A percentile compares a stretch with the other conserved stretches of the same genome.
Evolutionary conservation across 2,113 vertebrate genomes (phyloP).

Genomic region (Andinoacara biseriatus): DNA sequence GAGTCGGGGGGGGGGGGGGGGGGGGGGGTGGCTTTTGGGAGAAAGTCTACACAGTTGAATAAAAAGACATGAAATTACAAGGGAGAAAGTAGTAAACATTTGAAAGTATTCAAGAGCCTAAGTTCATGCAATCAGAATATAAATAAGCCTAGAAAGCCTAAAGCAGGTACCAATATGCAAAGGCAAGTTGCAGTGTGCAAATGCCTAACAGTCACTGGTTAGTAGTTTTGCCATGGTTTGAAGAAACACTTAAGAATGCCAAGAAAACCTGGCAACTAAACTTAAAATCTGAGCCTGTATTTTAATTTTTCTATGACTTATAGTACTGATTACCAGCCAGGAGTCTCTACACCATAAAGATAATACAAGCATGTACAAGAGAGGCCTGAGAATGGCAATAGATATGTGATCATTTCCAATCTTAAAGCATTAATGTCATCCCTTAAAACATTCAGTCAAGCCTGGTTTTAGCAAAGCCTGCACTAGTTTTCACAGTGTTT

Average conservation of each 20-base stretch:
- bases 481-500: conserved; percentile 76
- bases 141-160: conserved; percentile 68
- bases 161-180: conserved; percentile 69
- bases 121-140: conserved; percentile 69
- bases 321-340: conserved; percentile 55
- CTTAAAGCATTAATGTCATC: conserved; percentile 37
- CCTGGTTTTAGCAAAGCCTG: conserved; percentile 48
- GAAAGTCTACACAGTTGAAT: conserved; percentile 71
- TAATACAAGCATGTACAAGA: conserved; percentile 55
- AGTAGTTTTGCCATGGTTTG: conserved; percentile 61
- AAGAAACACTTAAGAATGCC: conserved; percentile 40
- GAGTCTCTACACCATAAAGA: conserved; percentile 13
- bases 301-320: conserved; percentile 58
- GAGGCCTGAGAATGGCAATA: conserved; percentile 45
- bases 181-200: conserved; percentile 63
- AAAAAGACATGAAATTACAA: conserved; percentile 72
- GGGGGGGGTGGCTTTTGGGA: conserved; percentile 4
- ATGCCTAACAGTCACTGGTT: conserved; percentile 70
- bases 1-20: no score
- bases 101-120: conserved; percentile 54
- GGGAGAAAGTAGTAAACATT: conserved; percentile 25
- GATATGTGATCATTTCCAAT: conserved; percentile 34
- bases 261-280: conserved; percentile 46
- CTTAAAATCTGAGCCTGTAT: conserved; percentile 33
- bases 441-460: conserved; percentile 59